A percentile compares a stretch with the other conserved stretches of the same genome.
Evolutionary conservation across 2,113 vertebrate genomes (phyloP).

Genomic region (Eretmochelys imbricata): DNA sequence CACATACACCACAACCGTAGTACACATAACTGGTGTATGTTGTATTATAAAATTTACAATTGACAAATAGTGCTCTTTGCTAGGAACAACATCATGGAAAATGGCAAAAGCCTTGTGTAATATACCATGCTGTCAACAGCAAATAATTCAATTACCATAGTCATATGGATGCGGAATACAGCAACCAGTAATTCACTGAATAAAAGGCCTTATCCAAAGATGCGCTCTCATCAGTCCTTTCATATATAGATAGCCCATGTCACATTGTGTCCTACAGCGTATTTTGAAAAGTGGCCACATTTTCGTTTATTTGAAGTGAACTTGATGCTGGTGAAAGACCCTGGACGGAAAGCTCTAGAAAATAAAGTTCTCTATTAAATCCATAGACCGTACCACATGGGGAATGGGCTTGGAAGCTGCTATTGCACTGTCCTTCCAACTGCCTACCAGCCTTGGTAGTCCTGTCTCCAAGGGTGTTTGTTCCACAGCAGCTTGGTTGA

Average conservation of each 20-base stretch:
- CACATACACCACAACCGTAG: slow-evolving; percentile 4
- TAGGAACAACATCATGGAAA: slow-evolving; percentile 31
- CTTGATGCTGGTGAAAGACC: slow-evolving; percentile 20
- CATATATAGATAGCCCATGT: slow-evolving; percentile 49
- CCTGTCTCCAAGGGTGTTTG: background rate
- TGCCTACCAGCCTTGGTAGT: background rate
- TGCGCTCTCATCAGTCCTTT: slow-evolving; percentile 27
- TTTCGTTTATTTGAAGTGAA: slow-evolving; percentile 37
- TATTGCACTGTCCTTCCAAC: background rate
- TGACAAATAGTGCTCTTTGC: slow-evolving; percentile 44
- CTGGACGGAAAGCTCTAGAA: background rate
- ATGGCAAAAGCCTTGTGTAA: slow-evolving; percentile 39
- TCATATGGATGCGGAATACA: slow-evolving; percentile 2
- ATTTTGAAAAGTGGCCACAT: background rate
- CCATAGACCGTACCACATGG: background rate
- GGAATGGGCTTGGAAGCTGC: background rate
- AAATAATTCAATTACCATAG: slow-evolving; percentile 56
- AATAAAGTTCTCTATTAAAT: background rate
- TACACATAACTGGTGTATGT: slow-evolving; percentile 25
- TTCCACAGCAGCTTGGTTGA: background rate
- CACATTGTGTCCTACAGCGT: background rate
- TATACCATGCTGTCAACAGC: slow-evolving; percentile 24
- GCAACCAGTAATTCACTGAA: slow-evolving; percentile 16
- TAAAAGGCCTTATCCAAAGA: slow-evolving; percentile 48
- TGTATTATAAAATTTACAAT: slow-evolving; percentile 38